Conservation (phyloP, 1,140 invertebrate species). For the Leptoteleia sp. region DNA sequence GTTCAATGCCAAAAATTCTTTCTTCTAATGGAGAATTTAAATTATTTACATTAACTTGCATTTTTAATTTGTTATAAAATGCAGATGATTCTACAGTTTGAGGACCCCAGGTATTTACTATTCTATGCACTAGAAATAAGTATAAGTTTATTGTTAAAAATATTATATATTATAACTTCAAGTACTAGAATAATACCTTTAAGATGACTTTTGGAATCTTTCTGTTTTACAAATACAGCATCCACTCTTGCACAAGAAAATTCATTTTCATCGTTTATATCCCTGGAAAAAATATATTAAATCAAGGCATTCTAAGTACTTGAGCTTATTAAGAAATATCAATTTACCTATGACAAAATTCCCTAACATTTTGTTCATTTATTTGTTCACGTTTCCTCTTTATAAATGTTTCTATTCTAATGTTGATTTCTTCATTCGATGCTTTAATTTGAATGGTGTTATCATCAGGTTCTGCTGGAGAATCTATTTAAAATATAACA, state of each 20-base stretch:
- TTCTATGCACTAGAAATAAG: conserved; percentile 84
- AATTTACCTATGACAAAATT: too few species aligned
- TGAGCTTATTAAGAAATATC: too few species aligned
- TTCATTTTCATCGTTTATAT: conserved; percentile 72
- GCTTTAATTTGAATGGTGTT: conserved; percentile 86
- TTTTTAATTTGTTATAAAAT: conserved; percentile 62
- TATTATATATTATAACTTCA: too few species aligned
- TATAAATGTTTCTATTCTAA: conserved; percentile 81
- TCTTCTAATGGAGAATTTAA: conserved; percentile 81
- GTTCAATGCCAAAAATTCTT: conserved; percentile 82
- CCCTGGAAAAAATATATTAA: conserved; percentile 56
- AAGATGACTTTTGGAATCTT: conserved; percentile 86
- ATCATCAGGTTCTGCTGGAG: too few species aligned
- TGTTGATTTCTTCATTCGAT: conserved; percentile 82
- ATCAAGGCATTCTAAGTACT: too few species aligned
- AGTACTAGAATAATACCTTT: too few species aligned
- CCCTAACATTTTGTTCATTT: conserved; percentile 84
- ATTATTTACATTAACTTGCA: conserved; percentile 56
- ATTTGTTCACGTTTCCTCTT: conserved; percentile 83
- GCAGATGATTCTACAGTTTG: conserved; percentile 78
- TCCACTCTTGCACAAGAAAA: conserved; percentile 85
- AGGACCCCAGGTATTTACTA: conserved; percentile 83
- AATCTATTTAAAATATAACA: too few species aligned
- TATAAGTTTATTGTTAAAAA: too few species aligned
- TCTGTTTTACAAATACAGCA: conserved; percentile 83